Evolutionary conservation across 2,113 vertebrate species (phyloP).

Genomic region (Xiphophorus hellerii): DNA sequence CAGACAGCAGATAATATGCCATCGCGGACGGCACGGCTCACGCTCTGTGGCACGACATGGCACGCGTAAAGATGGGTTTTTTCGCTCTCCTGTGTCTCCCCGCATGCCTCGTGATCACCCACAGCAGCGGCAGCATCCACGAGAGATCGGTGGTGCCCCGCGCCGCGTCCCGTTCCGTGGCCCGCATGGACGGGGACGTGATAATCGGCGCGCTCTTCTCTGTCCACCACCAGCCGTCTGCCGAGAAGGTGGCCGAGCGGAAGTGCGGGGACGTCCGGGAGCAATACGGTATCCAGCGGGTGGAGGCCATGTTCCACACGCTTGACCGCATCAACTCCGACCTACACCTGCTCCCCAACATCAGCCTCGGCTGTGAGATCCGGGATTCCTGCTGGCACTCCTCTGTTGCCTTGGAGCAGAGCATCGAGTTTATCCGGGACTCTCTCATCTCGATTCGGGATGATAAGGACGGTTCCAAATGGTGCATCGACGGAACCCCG

Average conservation of each 20-base stretch:
- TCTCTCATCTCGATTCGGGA: slow-evolving; percentile 97
- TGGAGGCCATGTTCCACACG: slow-evolving; percentile 99
- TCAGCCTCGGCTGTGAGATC: slow-evolving; percentile 97
- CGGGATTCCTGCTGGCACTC: slow-evolving; percentile 99
- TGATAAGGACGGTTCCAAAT: slow-evolving; percentile 90
- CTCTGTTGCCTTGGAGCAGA: slow-evolving; percentile 96
- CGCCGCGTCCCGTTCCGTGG: slow-evolving; percentile 88
- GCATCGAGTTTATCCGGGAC: slow-evolving; percentile 98
- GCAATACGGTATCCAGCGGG: slow-evolving; percentile 98
- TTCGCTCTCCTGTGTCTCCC: slow-evolving; percentile 81
- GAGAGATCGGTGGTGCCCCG: slow-evolving; percentile 79
- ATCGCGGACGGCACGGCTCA: slow-evolving; percentile 56
- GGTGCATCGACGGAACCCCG: slow-evolving; percentile 90
- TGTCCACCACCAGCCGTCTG: slow-evolving; percentile 96
- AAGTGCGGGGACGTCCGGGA: slow-evolving; percentile 98
- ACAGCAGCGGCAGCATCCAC: slow-evolving; percentile 65
- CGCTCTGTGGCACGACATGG: slow-evolving; percentile 74
- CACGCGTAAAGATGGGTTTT: slow-evolving; percentile 86
- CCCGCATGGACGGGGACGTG: slow-evolving; percentile 96
- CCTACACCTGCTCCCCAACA: slow-evolving; percentile 91
- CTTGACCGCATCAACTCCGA: slow-evolving; percentile 96
- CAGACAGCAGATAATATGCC: slow-evolving; percentile 70
- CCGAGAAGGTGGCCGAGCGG: slow-evolving; percentile 94
- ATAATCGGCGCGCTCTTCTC: slow-evolving; percentile 99
- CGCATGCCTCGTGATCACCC: slow-evolving; percentile 68